Percentiles rank a stretch among this genome's conserved stretches.
Conservation (phyloP, 2,797 vertebrate species). For the Kryptopterus vitreolus region DNA sequence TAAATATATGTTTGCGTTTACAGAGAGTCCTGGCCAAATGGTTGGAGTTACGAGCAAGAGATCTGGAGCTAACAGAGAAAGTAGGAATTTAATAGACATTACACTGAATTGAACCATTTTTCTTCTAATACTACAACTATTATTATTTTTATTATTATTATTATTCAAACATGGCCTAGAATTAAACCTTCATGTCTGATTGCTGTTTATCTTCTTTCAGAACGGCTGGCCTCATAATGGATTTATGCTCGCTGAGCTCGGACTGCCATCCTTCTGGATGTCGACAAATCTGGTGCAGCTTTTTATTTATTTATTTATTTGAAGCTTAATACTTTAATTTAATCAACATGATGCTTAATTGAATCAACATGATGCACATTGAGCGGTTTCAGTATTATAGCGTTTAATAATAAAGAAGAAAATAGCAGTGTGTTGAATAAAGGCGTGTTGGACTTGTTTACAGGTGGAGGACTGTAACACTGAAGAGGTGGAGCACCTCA, state of each 20-base stretch:
- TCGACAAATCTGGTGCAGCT: constrained; percentile 79
- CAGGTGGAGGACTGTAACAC: constrained; percentile 77
- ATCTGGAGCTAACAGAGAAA: constrained; percentile 94
- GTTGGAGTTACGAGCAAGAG: constrained; percentile 88
- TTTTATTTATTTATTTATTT: background rate
- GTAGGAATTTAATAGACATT: constrained; percentile 62
- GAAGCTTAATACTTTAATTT: background rate
- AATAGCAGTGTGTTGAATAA: background rate
- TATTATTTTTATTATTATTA: background rate
- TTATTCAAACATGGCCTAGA: too few relatives aligned
- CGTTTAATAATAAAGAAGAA: background rate
- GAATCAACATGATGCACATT: background rate
- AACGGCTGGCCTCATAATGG: constrained; percentile 93
- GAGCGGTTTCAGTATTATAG: background rate
- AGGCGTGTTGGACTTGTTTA: background rate
- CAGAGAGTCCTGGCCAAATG: constrained; percentile 89
- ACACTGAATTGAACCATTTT: background rate
- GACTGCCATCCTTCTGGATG: constrained; percentile 76
- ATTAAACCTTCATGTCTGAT: background rate
- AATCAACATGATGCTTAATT: background rate
- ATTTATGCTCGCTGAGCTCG: constrained; percentile 84
- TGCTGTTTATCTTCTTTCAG: constrained; percentile 63
- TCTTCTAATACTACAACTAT: too few relatives aligned
- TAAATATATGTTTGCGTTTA: constrained; percentile 44
- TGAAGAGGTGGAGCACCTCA: constrained; percentile 80